These are phyloP conservation scores for Solenodon paradoxus DNA, from an alignment of 2,113 vertebrate genomes.

Conservation along the genomic window DNA sequence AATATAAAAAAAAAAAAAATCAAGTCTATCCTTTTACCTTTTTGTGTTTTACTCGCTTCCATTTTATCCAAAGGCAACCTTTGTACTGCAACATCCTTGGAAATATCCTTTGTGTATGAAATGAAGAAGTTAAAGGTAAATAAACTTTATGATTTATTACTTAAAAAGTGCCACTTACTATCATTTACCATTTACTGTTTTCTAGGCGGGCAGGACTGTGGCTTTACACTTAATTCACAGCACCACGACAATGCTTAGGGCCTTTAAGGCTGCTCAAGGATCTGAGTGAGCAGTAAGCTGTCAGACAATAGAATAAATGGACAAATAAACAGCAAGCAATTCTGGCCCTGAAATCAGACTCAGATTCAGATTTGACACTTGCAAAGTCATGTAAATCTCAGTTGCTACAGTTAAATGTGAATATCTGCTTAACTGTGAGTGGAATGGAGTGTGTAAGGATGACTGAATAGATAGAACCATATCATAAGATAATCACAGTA, in stretches of 20 bases:
- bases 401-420: not conserved
- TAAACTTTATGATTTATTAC: not conserved
- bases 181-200: not conserved
- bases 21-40: conserved; percentile 76
- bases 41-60: conserved; percentile 64
- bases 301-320: not conserved
- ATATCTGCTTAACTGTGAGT: not conserved
- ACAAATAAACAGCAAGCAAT: not conserved
- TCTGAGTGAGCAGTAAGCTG: not conserved
- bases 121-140: conserved; percentile 39
- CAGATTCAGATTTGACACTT: not conserved
- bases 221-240: not conserved
- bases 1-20: not conserved
- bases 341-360: not conserved
- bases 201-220: not conserved
- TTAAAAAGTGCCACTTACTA: not conserved
- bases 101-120: conserved; percentile 62
- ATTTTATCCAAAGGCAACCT: conserved; percentile 48
- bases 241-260: not conserved
- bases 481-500: not conserved
- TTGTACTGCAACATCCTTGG: conserved; percentile 55
- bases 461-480: not conserved
- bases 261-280: not conserved
- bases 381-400: not conserved
- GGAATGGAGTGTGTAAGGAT: not conserved